Conservation (phyloP, 2,113 vertebrate genomes). For the Stigmatopora argus region DNA sequence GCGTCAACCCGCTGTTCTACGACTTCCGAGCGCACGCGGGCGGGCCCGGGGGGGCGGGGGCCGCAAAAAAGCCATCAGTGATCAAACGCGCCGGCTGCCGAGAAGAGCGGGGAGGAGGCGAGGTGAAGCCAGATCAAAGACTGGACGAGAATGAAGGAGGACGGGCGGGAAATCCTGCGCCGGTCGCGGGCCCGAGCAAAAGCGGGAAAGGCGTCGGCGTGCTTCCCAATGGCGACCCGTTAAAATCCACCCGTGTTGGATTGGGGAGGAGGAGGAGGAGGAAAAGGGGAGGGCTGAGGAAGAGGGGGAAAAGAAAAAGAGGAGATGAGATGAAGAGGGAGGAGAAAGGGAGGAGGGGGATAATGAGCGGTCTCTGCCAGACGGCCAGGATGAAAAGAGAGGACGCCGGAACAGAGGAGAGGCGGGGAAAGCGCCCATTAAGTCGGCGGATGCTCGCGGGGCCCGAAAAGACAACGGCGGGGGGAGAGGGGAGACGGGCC, state of each 20-base stretch:
- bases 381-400: conserved; percentile 31
- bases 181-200: conserved; percentile 34
- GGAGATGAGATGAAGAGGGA: conserved; percentile 28
- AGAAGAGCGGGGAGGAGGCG: conserved; percentile 40
- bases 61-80: conserved; percentile 44
- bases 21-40: conserved; percentile 60
- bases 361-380: conserved; percentile 25
- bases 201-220: not conserved
- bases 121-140: conserved; percentile 50
- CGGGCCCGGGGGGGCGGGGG: conserved; percentile 24
- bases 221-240: conserved; percentile 24
- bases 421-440: conserved; percentile 41
- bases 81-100: conserved; percentile 52
- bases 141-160: conserved; percentile 41
- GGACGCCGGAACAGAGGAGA: conserved; percentile 31
- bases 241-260: conserved; percentile 40
- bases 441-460: conserved; percentile 44
- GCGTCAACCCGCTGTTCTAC: conserved; percentile 61
- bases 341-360: conserved; percentile 16
- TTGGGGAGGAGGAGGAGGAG: conserved; percentile 29
- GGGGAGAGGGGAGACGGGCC: conserved; percentile 31
- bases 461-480: conserved; percentile 36
- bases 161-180: conserved; percentile 51
- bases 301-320: conserved; percentile 42
- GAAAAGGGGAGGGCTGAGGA: conserved; percentile 39